Evolutionary conservation across 2,113 vertebrate genomes (phyloP).

Genomic region (Columba livia): DNA sequence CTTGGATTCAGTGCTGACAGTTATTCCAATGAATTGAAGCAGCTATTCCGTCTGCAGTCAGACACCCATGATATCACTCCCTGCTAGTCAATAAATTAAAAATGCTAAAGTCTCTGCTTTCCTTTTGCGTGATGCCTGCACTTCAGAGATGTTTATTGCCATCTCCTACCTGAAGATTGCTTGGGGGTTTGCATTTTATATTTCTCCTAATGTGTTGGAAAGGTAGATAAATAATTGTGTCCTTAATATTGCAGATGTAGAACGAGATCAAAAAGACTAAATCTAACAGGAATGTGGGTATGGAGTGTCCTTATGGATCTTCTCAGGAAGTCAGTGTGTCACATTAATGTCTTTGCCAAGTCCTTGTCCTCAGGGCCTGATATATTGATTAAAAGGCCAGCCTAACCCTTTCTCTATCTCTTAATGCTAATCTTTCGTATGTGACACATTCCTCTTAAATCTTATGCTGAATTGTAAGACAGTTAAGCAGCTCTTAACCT

Average conservation of each 20-base stretch:
- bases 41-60: neutral
- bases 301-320: neutral
- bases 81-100: constrained; percentile 1
- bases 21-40: neutral
- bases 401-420: neutral
- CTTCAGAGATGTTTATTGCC: neutral
- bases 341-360: neutral
- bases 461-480: neutral
- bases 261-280: neutral
- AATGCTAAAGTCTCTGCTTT: constrained; percentile 1
- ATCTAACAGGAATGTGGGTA: neutral
- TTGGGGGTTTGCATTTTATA: neutral
- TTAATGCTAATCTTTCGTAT: neutral
- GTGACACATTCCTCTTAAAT: neutral
- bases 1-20: constrained; percentile 16
- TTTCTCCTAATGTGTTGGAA: neutral
- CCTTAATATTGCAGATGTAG: neutral
- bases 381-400: neutral
- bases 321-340: neutral
- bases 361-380: neutral
- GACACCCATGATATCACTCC: neutral
- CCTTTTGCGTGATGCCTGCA: neutral
- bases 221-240: neutral
- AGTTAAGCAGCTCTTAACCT: constrained; percentile 15
- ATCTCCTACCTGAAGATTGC: neutral